These are phyloP conservation scores for Dasypolia templi DNA, from an alignment of 2,888 invertebrate species.

Conservation along the genomic window DNA sequence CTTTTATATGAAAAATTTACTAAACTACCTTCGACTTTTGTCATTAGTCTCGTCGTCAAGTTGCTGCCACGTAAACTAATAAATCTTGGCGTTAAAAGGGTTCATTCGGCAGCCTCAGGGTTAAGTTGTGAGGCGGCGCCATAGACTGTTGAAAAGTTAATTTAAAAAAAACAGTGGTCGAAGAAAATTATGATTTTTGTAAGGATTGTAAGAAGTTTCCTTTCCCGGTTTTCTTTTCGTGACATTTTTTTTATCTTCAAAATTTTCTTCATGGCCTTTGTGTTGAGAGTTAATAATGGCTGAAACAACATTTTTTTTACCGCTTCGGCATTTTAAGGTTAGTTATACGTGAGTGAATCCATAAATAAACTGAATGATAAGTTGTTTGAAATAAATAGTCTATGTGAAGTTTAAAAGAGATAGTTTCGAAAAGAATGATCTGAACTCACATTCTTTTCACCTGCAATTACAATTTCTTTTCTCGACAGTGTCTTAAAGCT, in stretches of 20 bases:
- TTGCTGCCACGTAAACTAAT: conserved; percentile 40
- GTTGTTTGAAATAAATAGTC: not conserved
- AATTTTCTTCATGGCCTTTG: not conserved
- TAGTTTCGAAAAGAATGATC: not conserved
- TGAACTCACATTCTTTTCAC: not conserved
- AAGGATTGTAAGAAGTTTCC: not conserved
- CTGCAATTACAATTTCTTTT: not conserved
- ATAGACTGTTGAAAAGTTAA: not conserved
- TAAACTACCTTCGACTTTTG: conserved; percentile 6
- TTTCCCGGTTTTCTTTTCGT: not conserved
- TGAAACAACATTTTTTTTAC: not conserved
- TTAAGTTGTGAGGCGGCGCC: not conserved
- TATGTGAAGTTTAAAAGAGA: not conserved
- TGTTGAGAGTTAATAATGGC: not conserved
- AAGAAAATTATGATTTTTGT: not conserved
- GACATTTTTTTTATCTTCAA: not conserved
- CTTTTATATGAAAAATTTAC: not conserved
- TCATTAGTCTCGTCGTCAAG: conserved; percentile 1
- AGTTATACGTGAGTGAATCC: not conserved
- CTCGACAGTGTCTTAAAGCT: conserved; percentile 3
- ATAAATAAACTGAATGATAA: not conserved
- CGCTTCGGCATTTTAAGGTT: not conserved
- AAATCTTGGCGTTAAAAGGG: conserved; percentile 40
- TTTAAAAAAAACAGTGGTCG: conserved; percentile 27
- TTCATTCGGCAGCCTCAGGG: conserved; percentile 23